Conservation (phyloP, 2,797 vertebrate genomes). For the Amphiprion clarkii region DNA sequence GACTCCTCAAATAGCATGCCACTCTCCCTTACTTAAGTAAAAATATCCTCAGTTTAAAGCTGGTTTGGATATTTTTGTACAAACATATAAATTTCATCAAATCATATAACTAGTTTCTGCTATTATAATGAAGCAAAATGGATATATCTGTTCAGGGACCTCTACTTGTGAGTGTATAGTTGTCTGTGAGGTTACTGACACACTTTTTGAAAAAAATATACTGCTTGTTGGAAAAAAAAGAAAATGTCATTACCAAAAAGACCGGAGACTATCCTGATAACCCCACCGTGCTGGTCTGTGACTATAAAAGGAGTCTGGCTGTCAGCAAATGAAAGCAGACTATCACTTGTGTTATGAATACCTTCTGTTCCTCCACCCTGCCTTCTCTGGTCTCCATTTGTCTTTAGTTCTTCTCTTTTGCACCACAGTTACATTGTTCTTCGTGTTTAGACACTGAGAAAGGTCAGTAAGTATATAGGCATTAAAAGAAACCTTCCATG, state of each 20-base stretch:
- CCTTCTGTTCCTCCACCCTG: conserved; percentile 31
- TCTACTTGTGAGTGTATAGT: background rate
- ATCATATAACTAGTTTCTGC: background rate
- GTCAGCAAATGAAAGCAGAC: conserved; percentile 39
- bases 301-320: conserved; percentile 58
- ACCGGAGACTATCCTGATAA: background rate
- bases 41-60: background rate
- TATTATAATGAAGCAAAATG: background rate
- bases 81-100: background rate
- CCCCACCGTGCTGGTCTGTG: conserved; percentile 10
- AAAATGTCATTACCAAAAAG: background rate
- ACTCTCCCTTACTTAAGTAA: background rate
- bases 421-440: background rate
- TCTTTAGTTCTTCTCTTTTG: conserved; percentile 19
- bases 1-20: background rate
- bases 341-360: conserved; percentile 40
- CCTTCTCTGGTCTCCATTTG: conserved; percentile 19
- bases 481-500: background rate
- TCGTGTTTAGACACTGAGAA: background rate
- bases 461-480: background rate
- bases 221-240: background rate
- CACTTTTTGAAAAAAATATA: background rate
- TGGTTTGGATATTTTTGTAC: background rate
- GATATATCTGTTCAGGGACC: background rate
- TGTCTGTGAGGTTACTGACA: background rate